These are phyloP conservation scores for Eufriesea mexicana DNA, from an alignment of 1,140 invertebrate species.

Conservation along the genomic window DNA sequence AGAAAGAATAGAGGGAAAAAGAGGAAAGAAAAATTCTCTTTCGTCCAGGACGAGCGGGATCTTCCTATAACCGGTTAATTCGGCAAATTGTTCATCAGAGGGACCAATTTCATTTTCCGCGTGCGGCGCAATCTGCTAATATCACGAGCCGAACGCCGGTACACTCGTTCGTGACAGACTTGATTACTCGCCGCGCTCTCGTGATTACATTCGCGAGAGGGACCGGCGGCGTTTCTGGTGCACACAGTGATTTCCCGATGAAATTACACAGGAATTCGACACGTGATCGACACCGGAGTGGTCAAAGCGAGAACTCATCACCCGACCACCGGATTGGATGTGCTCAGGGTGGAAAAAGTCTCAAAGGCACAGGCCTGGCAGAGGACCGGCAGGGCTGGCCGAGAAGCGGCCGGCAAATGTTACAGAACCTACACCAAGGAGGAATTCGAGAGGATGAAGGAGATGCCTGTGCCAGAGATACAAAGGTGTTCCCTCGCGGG, in stretches of 20 bases:
- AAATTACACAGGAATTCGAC: constrained; percentile 88
- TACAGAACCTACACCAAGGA: constrained; percentile 91
- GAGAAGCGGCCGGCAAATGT: constrained; percentile 91
- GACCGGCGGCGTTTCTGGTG: neutral
- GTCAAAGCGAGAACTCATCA: constrained; percentile 95
- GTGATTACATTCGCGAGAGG: constrained; percentile 29
- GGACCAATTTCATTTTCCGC: constrained; percentile 38
- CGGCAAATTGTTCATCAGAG: constrained; percentile 10
- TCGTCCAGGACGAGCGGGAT: neutral
- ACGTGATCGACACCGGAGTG: constrained; percentile 97
- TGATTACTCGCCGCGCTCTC: constrained; percentile 42
- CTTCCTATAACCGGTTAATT: constrained; percentile 12
- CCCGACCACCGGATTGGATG: constrained; percentile 91
- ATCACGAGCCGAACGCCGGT: constrained; percentile 16
- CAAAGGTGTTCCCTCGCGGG: constrained; percentile 89
- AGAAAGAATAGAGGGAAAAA: neutral
- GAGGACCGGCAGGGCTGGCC: constrained; percentile 93
- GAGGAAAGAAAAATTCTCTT: constrained; percentile 10
- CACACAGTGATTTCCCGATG: constrained; percentile 19
- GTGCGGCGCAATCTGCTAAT: constrained; percentile 31
- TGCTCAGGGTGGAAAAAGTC: constrained; percentile 91
- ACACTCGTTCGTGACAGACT: constrained; percentile 39
- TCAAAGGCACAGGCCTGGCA: constrained; percentile 97
- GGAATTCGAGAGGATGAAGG: constrained; percentile 87
- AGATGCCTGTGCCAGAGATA: constrained; percentile 93